Conservation (phyloP, 2,113 vertebrate genomes). For the Gadus macrocephalus region DNA sequence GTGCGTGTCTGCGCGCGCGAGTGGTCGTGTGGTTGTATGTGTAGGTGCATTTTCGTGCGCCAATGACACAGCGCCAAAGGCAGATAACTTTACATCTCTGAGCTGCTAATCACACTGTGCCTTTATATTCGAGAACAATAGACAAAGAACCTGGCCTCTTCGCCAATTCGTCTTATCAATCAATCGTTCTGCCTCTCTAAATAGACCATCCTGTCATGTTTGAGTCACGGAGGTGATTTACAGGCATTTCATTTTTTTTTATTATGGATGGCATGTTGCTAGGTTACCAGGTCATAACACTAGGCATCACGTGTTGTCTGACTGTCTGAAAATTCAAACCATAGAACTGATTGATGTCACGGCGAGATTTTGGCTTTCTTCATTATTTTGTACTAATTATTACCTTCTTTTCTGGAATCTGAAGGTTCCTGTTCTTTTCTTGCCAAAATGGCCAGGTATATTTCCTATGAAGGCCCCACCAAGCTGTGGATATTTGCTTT, state of each 20-base stretch:
- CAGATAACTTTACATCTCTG: conserved; percentile 15
- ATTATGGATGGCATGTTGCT: too few species aligned
- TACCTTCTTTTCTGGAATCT: too few species aligned
- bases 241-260: too few species aligned
- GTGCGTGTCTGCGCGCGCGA: background rate
- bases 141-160: conserved; percentile 34
- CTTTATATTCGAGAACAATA: conserved; percentile 47
- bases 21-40: conserved; percentile 3
- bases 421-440: too few species aligned
- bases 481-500: conserved; percentile 12
- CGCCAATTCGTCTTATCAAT: background rate
- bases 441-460: too few species aligned
- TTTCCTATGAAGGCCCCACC: too few species aligned
- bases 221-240: background rate
- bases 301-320: too few species aligned
- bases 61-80: conserved; percentile 6
- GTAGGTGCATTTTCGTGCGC: conserved; percentile 6
- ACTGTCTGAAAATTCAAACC: too few species aligned
- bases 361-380: too few species aligned
- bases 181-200: conserved; percentile 8
- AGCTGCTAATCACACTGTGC: conserved; percentile 34
- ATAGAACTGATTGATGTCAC: too few species aligned
- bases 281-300: too few species aligned
- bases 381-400: too few species aligned
- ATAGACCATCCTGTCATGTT: background rate